Conservation (phyloP, 2,113 vertebrate species). For the Oreochromis spilurus region DNA sequence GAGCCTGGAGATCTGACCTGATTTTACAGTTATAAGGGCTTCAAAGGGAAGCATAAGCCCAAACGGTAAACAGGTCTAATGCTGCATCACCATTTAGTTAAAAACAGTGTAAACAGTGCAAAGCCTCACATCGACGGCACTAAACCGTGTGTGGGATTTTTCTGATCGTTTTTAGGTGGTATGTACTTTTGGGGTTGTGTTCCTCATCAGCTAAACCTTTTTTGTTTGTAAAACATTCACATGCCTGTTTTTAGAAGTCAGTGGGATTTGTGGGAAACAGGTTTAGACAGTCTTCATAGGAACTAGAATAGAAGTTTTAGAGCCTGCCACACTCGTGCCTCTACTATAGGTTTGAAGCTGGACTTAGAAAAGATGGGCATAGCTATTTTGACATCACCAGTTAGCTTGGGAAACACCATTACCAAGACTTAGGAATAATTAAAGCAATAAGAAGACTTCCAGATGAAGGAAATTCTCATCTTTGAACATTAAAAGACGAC, state of each 20-base stretch:
- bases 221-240: background rate
- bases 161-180: background rate
- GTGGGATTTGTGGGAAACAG: background rate
- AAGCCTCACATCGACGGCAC: background rate
- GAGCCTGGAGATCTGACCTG: conserved; percentile 52
- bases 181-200: background rate
- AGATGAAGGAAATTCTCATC: background rate
- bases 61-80: conserved; percentile 4
- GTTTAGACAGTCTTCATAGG: background rate
- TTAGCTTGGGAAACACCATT: background rate
- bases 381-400: background rate
- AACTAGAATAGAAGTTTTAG: background rate
- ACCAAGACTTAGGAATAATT: background rate
- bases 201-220: background rate
- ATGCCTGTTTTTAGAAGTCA: background rate
- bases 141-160: background rate
- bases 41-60: conserved; percentile 20
- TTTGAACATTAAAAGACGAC: background rate
- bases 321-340: background rate
- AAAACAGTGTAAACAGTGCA: background rate
- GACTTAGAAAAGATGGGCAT: background rate
- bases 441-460: background rate
- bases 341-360: background rate
- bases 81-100: background rate
- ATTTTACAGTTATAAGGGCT: conserved; percentile 28